Evolutionary conservation across 2,113 vertebrate genomes (phyloP).

Genomic region (Rynchops niger): DNA sequence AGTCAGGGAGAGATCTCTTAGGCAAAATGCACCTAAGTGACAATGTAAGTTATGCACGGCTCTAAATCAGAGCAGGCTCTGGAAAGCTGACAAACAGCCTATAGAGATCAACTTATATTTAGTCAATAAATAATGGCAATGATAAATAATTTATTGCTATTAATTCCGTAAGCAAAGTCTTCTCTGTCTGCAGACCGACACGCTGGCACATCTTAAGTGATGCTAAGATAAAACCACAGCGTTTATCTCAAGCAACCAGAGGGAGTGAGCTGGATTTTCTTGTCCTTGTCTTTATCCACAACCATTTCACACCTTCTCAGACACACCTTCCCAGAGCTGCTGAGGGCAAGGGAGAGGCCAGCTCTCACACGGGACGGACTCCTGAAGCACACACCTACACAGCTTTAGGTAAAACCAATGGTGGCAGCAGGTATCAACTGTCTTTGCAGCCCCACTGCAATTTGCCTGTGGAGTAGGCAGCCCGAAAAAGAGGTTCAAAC

Average conservation of each 20-base stretch:
- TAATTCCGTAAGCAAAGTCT: not conserved
- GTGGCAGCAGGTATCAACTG: not conserved
- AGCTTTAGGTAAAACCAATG: not conserved
- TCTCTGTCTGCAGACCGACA: not conserved
- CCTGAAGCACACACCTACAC: not conserved
- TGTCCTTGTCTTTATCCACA: not conserved
- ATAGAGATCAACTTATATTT: not conserved
- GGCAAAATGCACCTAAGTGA: not conserved
- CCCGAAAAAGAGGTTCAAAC: not conserved
- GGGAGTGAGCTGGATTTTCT: not conserved
- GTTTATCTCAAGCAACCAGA: not conserved
- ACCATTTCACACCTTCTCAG: not conserved
- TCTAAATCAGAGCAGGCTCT: not conserved
- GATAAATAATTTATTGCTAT: not conserved
- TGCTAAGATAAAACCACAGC: not conserved
- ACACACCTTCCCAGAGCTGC: not conserved
- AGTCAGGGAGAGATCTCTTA: not conserved
- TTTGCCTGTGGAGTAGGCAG: not conserved
- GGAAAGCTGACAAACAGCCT: not conserved
- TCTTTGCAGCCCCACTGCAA: not conserved
- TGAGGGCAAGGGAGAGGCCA: not conserved
- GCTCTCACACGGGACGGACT: not conserved
- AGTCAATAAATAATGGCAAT: not conserved
- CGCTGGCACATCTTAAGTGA: not conserved
- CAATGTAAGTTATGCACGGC: rapidly evolving